Conservation (phyloP, 2,113 vertebrate species). For the Mirounga angustirostris region DNA sequence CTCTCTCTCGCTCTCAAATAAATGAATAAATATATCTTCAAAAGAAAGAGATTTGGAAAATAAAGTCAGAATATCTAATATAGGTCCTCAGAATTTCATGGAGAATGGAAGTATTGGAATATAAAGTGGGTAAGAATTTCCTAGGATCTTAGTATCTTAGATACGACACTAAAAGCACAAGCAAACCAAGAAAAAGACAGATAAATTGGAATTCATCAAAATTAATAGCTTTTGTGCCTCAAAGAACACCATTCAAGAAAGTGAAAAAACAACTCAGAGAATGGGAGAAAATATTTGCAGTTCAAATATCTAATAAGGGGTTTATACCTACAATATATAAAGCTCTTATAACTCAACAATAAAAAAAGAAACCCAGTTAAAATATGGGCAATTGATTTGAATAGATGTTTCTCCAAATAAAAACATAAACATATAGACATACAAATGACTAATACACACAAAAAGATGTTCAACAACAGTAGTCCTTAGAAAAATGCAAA, state of each 20-base stretch:
- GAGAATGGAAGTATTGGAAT: not conserved
- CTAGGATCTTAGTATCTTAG: not conserved
- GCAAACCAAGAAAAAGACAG: not conserved
- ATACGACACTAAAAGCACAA: not conserved
- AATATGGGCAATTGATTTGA: not conserved
- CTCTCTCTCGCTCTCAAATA: not conserved
- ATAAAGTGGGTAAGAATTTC: not conserved
- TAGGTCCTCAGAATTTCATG: not conserved
- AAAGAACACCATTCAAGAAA: not conserved
- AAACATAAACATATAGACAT: not conserved
- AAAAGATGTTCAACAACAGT: not conserved
- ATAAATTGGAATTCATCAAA: not conserved
- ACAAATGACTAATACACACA: not conserved
- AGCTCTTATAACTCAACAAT: not conserved
- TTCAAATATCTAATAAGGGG: not conserved
- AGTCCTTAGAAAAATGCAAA: not conserved
- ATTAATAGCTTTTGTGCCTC: not conserved
- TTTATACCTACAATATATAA: not conserved
- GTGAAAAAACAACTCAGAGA: not conserved
- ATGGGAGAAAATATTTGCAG: not conserved
- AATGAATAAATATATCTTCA: not conserved
- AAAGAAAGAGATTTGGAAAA: not conserved
- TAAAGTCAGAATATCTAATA: not conserved
- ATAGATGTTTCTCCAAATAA: not conserved
- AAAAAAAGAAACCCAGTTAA: not conserved